A percentile compares a stretch with the other conserved stretches of the same genome.
phyloP scores from a whole-genome alignment of 2,797 vertebrate genomes.

The Synaphobranchus kaupii region DNA sequence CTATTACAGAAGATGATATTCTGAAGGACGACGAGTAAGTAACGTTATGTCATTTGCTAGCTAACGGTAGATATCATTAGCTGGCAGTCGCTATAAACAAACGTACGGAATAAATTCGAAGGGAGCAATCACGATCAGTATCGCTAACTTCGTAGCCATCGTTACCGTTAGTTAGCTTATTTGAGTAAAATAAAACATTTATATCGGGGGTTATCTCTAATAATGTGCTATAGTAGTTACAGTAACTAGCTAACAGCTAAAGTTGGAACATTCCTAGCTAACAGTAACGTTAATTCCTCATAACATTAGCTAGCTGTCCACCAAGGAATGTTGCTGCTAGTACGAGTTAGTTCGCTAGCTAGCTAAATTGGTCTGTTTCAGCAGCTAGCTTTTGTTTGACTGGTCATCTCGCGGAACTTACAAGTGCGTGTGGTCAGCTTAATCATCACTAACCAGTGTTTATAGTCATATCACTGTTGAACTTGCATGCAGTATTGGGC shows the following conservation, averaged over 20 bases:
- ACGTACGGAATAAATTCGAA: background rate
- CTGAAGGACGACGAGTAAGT: slow-evolving; percentile 94
- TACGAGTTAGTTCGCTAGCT: background rate
- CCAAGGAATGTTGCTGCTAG: background rate
- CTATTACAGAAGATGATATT: slow-evolving; percentile 85
- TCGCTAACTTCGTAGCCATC: background rate
- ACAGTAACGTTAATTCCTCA: background rate
- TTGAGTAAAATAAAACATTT: background rate
- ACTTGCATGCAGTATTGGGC: background rate
- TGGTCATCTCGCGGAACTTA: background rate
- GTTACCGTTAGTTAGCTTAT: background rate
- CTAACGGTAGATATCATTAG: background rate
- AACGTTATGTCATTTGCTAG: background rate
- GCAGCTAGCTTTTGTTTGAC: background rate
- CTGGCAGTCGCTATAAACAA: background rate
- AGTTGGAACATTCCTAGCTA: background rate
- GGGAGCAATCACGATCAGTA: background rate
- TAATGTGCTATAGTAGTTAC: background rate
- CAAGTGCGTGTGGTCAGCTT: background rate
- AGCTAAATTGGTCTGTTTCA: background rate
- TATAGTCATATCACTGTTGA: background rate
- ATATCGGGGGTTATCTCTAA: background rate
- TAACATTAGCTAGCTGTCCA: background rate
- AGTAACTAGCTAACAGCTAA: background rate
- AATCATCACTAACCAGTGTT: background rate